These are phyloP conservation scores for Conus canariensis DNA, from an alignment of 2,888 invertebrate genomes.

Conservation along the genomic window DNA sequence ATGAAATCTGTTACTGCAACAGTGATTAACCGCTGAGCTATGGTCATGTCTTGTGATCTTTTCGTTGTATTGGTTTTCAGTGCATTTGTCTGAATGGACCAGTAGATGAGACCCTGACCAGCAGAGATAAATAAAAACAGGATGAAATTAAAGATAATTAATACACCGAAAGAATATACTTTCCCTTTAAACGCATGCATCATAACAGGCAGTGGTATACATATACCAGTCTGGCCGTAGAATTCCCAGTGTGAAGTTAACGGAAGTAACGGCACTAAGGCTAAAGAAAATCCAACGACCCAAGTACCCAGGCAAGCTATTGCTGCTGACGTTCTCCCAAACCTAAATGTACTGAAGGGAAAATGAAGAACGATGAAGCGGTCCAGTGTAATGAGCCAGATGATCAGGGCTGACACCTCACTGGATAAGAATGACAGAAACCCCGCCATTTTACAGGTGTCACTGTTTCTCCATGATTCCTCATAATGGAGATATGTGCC, in stretches of 20 bases:
- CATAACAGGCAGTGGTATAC: not conserved
- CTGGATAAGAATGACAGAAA: slow-evolving; percentile 25
- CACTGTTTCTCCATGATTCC: slow-evolving; percentile 1
- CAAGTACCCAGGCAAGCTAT: not conserved
- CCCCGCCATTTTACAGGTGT: not conserved
- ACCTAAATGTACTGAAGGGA: not conserved
- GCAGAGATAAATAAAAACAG: slow-evolving; percentile 6
- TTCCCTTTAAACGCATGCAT: not conserved
- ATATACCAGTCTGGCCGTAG: slow-evolving; percentile 2
- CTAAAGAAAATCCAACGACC: not conserved
- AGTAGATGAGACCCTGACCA: slow-evolving; percentile 4
- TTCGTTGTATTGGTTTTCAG: not conserved
- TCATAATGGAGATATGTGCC: slow-evolving; percentile 8
- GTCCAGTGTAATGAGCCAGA: slow-evolving; percentile 16
- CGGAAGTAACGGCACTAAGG: not conserved
- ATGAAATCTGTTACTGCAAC: slow-evolving; percentile 5
- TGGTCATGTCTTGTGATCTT: not conserved
- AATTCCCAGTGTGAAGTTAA: slow-evolving; percentile 6
- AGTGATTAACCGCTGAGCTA: not conserved
- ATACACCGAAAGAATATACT: not conserved
- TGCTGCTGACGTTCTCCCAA: not conserved
- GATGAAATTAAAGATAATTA: not conserved
- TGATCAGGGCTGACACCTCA: slow-evolving; percentile 16
- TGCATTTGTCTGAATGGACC: not conserved
- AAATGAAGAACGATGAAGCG: slow-evolving; percentile 16